Percentiles rank a stretch among this genome's conserved stretches.
These are phyloP conservation scores for Cercopithecus mona DNA, from an alignment of 2,113 vertebrate genomes.

Conservation along the genomic window DNA sequence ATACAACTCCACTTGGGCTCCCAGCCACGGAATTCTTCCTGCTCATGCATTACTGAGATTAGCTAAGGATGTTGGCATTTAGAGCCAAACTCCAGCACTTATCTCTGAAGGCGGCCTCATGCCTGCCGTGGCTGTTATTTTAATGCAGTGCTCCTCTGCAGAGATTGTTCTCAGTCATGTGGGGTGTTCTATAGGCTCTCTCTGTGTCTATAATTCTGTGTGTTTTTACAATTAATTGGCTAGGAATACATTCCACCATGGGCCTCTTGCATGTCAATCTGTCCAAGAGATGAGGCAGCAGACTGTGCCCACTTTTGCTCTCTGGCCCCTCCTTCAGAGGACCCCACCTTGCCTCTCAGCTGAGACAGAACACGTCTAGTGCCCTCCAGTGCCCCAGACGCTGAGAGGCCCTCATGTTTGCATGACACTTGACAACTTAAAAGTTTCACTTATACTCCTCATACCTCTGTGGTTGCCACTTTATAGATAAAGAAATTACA, in stretches of 20 bases:
- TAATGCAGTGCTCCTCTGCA: slow-evolving; percentile 26
- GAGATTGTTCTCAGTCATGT: slow-evolving; percentile 40
- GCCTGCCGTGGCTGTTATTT: slow-evolving; percentile 73
- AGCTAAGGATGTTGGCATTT: slow-evolving; percentile 65
- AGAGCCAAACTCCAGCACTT: neutral
- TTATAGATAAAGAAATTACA: neutral
- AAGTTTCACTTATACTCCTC: neutral
- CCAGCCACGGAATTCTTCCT: slow-evolving; percentile 63
- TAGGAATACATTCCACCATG: fast-evolving
- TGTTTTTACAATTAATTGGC: slow-evolving; percentile 62
- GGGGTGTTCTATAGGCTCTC: slow-evolving; percentile 41
- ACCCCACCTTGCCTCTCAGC: fast-evolving
- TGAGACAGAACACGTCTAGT: neutral
- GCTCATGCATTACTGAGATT: slow-evolving; percentile 60
- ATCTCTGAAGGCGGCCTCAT: slow-evolving; percentile 46
- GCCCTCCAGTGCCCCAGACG: neutral
- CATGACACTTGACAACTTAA: no score
- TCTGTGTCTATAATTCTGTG: neutral
- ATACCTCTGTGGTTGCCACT: neutral
- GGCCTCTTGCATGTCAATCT: neutral
- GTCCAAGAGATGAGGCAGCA: neutral
- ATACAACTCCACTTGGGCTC: slow-evolving; percentile 27
- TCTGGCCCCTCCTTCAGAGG: neutral
- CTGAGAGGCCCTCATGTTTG: neutral
- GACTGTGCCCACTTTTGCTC: neutral